Evolutionary conservation across 1,140 invertebrate species (phyloP).

Genomic region (Eupeodes corollae): DNA sequence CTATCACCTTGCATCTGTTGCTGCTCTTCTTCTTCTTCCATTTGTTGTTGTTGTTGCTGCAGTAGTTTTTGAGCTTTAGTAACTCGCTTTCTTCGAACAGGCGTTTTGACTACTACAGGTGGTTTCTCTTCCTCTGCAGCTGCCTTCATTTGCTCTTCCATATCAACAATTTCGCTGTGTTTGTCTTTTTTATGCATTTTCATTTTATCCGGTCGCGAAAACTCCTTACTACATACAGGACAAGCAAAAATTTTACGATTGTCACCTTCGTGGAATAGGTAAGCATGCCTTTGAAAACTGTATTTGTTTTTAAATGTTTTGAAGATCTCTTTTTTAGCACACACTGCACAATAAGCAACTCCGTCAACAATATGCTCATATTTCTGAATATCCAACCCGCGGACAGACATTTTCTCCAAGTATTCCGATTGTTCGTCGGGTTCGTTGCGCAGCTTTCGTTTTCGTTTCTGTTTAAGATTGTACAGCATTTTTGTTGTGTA

Average conservation of each 20-base stretch:
- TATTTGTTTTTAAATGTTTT: slow-evolving; percentile 92
- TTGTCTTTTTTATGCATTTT: slow-evolving; percentile 87
- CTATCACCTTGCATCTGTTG: no score
- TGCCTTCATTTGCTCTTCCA: slow-evolving; percentile 15
- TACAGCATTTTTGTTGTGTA: slow-evolving; percentile 33
- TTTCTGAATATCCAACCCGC: slow-evolving; percentile 75
- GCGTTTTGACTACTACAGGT: not conserved
- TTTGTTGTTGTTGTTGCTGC: no score
- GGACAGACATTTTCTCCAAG: slow-evolving; percentile 78
- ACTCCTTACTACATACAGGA: slow-evolving; percentile 80
- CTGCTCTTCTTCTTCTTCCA: no score
- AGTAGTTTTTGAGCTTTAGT: no score
- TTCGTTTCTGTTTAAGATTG: slow-evolving; percentile 44
- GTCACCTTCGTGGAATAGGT: slow-evolving; percentile 82
- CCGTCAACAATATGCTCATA: slow-evolving; percentile 80
- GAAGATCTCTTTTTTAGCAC: slow-evolving; percentile 75
- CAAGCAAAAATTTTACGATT: slow-evolving; percentile 85
- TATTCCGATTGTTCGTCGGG: slow-evolving; percentile 74
- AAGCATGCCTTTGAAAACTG: slow-evolving; percentile 85
- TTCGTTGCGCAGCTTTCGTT: slow-evolving; percentile 61
- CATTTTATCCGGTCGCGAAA: slow-evolving; percentile 86
- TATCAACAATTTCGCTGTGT: slow-evolving; percentile 41
- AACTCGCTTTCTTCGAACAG: no score
- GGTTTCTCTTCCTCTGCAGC: not conserved
- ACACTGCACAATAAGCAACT: slow-evolving; percentile 80